A percentile compares a stretch with the other conserved stretches of the same genome.
These are phyloP conservation scores for human (Homo sapiens) DNA, from an alignment of 2,113 vertebrate species.

Conservation along the genomic window DNA sequence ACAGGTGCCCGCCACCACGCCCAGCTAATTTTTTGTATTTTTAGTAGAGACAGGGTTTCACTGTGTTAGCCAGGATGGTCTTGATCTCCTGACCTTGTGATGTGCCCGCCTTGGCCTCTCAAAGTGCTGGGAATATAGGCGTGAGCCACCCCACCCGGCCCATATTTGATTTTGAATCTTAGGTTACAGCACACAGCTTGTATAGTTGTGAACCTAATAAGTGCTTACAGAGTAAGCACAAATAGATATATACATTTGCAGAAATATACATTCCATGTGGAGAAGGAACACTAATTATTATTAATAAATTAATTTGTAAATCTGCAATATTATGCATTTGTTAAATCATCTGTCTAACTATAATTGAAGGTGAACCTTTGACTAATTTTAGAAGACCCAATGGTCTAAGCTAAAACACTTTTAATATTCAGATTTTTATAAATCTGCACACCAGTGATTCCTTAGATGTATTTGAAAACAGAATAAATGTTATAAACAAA, in stretches of 20 bases:
- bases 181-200: background rate
- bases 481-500: background rate
- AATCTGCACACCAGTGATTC: background rate
- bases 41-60: too few species aligned
- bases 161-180: background rate
- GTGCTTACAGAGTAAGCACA: background rate
- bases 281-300: background rate
- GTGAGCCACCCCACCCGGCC: too few species aligned
- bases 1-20: too few species aligned
- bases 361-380: background rate
- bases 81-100: too few species aligned
- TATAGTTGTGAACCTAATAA: background rate
- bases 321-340: background rate
- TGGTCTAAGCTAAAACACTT: background rate
- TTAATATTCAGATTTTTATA: background rate
- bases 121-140: too few species aligned
- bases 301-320: slow-evolving; percentile 8
- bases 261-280: background rate
- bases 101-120: too few species aligned
- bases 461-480: slow-evolving; percentile 1
- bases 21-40: too few species aligned
- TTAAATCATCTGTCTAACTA: background rate
- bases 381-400: background rate
- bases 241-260: background rate
- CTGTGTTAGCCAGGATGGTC: too few species aligned